Conservation (phyloP, 2,888 invertebrate species). For the Taphrorychus bicolor region DNA sequence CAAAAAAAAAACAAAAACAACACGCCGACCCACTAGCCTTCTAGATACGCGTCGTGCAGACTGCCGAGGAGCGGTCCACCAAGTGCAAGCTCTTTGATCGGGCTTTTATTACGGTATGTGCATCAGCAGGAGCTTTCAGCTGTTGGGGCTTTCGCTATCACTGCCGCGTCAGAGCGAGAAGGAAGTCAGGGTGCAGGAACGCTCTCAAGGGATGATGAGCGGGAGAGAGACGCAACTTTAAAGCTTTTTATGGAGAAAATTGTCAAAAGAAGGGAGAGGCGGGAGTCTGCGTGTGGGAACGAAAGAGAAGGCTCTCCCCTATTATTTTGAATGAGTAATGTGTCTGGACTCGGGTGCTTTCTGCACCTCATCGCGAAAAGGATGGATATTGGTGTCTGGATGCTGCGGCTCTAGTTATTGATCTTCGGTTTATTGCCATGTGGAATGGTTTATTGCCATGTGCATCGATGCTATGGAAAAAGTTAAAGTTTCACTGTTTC, state of each 20-base stretch:
- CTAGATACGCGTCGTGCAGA: conserved; percentile 30
- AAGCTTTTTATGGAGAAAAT: neutral
- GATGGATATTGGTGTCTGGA: conserved; percentile 28
- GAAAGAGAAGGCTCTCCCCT: conserved; percentile 3
- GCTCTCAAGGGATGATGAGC: conserved; percentile 15
- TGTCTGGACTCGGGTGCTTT: conserved; percentile 20
- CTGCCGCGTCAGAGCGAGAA: conserved; percentile 23
- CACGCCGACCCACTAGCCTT: conserved; percentile 8
- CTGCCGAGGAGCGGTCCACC: conserved; percentile 20
- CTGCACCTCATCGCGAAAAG: neutral
- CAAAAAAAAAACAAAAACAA: conserved; percentile 26
- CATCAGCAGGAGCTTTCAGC: conserved; percentile 25
- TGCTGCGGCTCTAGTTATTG: conserved; percentile 27
- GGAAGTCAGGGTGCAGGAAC: conserved; percentile 27
- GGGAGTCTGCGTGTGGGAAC: conserved; percentile 6
- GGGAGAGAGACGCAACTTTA: conserved; percentile 1
- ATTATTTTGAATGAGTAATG: conserved; percentile 16
- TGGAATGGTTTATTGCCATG: too few relatives aligned
- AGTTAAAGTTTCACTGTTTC: too few relatives aligned
- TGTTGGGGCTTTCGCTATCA: conserved; percentile 37
- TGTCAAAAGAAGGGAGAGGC: neutral
- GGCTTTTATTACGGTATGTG: conserved; percentile 2
- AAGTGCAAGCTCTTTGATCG: conserved; percentile 11
- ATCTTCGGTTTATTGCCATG: too few relatives aligned
- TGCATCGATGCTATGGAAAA: too few relatives aligned